Conservation (phyloP, 2,888 invertebrate genomes). For the Pseudococcus jackbeardsleyi region DNA sequence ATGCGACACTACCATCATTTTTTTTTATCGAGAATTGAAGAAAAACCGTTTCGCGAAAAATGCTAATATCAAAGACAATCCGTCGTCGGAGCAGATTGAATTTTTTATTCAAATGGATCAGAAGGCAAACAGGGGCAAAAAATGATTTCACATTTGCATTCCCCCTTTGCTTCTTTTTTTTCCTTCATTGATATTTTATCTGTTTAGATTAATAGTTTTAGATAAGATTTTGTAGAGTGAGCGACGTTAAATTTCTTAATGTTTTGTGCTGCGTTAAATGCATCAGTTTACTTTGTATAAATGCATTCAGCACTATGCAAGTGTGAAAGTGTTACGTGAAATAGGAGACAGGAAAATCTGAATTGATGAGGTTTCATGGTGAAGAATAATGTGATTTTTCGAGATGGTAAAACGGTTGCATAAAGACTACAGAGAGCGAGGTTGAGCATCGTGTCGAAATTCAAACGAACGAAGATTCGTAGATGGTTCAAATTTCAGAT, state of each 20-base stretch:
- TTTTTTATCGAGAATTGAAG: neutral
- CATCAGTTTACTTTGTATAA: neutral
- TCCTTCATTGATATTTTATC: slow-evolving; percentile 41
- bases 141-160: neutral
- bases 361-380: slow-evolving; percentile 5
- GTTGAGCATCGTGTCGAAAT: too few relatives aligned
- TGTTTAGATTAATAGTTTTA: slow-evolving; percentile 19
- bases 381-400: neutral
- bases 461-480: too few relatives aligned
- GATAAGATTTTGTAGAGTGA: slow-evolving; percentile 28
- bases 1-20: neutral
- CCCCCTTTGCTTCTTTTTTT: slow-evolving; percentile 27
- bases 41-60: neutral
- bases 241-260: slow-evolving; percentile 35
- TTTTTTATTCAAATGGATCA: slow-evolving; percentile 14
- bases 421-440: neutral
- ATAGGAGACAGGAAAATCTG: neutral
- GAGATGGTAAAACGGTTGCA: neutral
- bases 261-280: neutral
- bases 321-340: neutral
- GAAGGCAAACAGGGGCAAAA: neutral
- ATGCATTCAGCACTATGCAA: neutral
- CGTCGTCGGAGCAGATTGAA: slow-evolving; percentile 1
- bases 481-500: too few relatives aligned
- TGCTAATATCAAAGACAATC: slow-evolving; percentile 46